A percentile compares a stretch with the other conserved stretches of the same genome.
These are phyloP conservation scores for Tetrax tetrax DNA, from an alignment of 2,113 vertebrate genomes.

Conservation along the genomic window DNA sequence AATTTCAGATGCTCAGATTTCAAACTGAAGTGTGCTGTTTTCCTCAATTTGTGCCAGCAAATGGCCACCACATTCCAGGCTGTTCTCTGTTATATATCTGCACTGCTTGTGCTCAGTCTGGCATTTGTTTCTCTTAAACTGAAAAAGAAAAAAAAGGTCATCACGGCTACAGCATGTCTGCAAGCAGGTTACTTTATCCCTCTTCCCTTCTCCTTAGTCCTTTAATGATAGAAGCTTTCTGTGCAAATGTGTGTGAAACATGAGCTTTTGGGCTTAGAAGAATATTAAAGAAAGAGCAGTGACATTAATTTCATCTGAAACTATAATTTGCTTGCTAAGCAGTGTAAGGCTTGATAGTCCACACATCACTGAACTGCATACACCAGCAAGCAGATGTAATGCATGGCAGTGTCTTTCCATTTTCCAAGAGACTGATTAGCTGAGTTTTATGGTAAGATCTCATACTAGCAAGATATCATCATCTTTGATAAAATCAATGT, in stretches of 20 bases:
- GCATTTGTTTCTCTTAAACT: not conserved
- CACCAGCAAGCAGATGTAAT: not conserved
- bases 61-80: not conserved
- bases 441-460: not conserved
- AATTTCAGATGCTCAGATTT: not conserved
- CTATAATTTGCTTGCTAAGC: not conserved
- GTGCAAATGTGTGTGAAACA: not conserved
- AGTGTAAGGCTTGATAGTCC: not conserved
- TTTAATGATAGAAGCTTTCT: not conserved
- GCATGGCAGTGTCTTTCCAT: not conserved
- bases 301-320: not conserved
- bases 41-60: not conserved
- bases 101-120: not conserved
- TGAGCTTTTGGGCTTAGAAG: accelerated
- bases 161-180: not conserved
- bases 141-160: not conserved
- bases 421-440: not conserved
- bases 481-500: not conserved
- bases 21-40: not conserved
- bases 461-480: not conserved
- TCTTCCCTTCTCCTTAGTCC: not conserved
- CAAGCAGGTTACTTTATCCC: not conserved
- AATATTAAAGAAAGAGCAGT: not conserved
- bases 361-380: not conserved
- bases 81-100: not conserved